These are phyloP conservation scores for Nannospalax galili DNA, from an alignment of 2,113 vertebrate species.

Conservation along the genomic window DNA sequence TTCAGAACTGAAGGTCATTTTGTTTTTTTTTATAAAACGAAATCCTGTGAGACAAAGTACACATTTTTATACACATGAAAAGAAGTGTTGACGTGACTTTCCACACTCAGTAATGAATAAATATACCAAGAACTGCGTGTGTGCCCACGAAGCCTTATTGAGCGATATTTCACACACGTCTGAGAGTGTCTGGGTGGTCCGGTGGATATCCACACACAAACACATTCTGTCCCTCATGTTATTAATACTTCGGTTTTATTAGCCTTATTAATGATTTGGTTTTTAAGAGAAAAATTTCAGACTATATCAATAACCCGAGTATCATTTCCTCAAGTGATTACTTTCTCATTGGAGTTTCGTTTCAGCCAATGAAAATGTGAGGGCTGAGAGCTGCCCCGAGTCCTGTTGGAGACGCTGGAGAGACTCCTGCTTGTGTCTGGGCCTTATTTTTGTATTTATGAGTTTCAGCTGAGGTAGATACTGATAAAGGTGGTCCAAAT, in stretches of 20 bases:
- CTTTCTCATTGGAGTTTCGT: neutral
- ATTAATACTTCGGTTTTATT: conserved; percentile 12
- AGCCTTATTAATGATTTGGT: neutral
- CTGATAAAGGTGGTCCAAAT: neutral
- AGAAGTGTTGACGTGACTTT: neutral
- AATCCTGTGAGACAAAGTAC: neutral
- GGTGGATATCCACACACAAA: neutral
- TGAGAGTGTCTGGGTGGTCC: conserved; percentile 18
- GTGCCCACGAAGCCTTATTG: neutral
- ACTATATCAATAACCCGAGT: neutral
- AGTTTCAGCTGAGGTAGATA: neutral
- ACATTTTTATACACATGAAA: neutral
- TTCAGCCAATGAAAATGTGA: neutral
- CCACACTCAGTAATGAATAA: neutral
- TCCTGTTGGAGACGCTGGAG: neutral
- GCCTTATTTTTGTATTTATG: neutral
- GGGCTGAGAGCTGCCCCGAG: neutral
- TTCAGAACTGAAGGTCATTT: neutral
- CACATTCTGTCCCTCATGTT: neutral
- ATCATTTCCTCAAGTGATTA: neutral
- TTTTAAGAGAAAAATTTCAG: conserved; percentile 11
- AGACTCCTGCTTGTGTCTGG: too few species aligned
- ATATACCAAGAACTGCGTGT: neutral
- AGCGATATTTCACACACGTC: neutral
- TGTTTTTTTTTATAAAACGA: neutral